A percentile compares a stretch with the other conserved stretches of the same genome.
These are phyloP conservation scores for Drosophila burlai DNA, from an alignment of 1,140 invertebrate genomes.

Conservation along the genomic window DNA sequence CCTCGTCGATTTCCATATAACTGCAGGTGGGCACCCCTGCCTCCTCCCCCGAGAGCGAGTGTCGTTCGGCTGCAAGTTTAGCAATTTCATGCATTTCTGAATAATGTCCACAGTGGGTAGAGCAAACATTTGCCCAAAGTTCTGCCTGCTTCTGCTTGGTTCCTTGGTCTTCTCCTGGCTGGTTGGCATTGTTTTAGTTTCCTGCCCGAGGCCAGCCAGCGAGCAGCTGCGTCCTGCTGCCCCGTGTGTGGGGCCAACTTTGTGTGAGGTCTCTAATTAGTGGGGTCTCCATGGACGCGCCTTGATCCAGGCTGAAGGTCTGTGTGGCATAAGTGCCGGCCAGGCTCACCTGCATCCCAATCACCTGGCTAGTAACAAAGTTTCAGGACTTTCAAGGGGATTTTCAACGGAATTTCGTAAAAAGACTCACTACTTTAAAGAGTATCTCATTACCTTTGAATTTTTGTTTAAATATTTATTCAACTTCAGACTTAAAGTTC, in stretches of 20 bases:
- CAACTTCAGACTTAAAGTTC: not conserved
- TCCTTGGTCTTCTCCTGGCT: constrained; percentile 10
- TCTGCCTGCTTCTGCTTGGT: constrained; percentile 12
- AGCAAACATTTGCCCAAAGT: constrained; percentile 72
- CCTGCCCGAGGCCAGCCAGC: constrained; percentile 17
- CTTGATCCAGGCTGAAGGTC: constrained; percentile 30
- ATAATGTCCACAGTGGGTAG: constrained; percentile 70
- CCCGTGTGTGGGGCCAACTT: constrained; percentile 32
- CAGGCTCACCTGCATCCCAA: not conserved
- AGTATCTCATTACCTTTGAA: not conserved
- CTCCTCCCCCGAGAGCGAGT: not conserved
- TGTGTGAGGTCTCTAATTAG: constrained; percentile 42
- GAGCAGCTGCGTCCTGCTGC: constrained; percentile 35
- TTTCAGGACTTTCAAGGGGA: not conserved
- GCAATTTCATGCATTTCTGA: constrained; percentile 79
- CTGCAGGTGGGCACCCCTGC: constrained; percentile 1
- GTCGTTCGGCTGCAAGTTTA: constrained; percentile 50
- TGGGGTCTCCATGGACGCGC: constrained; percentile 18
- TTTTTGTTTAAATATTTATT: not conserved
- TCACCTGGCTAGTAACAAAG: not conserved
- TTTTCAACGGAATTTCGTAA: not conserved
- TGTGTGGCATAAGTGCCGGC: not conserved
- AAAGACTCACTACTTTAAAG: not conserved
- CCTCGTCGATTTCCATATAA: constrained; percentile 34
- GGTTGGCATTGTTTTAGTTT: constrained; percentile 18